phyloP scores from a whole-genome alignment of 2,888 invertebrate genomes.

The Lasioglossum vierecki region DNA sequence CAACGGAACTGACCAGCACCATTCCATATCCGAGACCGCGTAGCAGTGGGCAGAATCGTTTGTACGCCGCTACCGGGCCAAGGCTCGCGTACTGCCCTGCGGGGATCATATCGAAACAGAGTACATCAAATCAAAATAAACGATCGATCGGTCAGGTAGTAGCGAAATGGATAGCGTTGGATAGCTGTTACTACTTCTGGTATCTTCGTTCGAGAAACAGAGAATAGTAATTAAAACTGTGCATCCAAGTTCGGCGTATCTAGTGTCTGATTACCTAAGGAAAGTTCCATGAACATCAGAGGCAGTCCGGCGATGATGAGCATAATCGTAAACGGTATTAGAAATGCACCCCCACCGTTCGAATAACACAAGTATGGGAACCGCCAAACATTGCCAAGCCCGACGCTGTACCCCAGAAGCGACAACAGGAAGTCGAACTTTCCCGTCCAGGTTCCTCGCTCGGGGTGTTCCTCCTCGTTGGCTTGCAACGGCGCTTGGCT shows the following conservation, averaged over 20 bases:
- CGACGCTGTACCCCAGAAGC: conserved; percentile 90
- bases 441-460: conserved; percentile 90
- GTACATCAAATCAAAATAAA: conserved; percentile 16
- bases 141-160: conserved; percentile 40
- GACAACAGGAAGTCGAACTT: conserved; percentile 90
- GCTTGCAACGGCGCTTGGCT: conserved; percentile 84
- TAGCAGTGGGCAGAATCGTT: conserved; percentile 91
- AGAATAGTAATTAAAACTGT: no score
- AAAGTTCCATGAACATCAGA: conserved; percentile 93
- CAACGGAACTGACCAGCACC: conserved; percentile 90
- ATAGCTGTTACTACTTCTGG: no score
- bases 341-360: conserved; percentile 92
- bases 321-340: conserved; percentile 93
- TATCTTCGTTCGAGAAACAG: no score
- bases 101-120: conserved; percentile 33
- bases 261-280: conserved; percentile 85
- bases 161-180: no score
- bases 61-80: conserved; percentile 92
- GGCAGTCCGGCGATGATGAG: conserved; percentile 92
- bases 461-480: conserved; percentile 84
- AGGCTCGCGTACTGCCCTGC: conserved; percentile 90
- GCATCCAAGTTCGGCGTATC: no score
- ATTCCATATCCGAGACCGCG: conserved; percentile 90
- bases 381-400: conserved; percentile 91
- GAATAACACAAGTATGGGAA: conserved; percentile 91